Conservation (phyloP, 1,140 invertebrate genomes). For the Danaus plexippus region DNA sequence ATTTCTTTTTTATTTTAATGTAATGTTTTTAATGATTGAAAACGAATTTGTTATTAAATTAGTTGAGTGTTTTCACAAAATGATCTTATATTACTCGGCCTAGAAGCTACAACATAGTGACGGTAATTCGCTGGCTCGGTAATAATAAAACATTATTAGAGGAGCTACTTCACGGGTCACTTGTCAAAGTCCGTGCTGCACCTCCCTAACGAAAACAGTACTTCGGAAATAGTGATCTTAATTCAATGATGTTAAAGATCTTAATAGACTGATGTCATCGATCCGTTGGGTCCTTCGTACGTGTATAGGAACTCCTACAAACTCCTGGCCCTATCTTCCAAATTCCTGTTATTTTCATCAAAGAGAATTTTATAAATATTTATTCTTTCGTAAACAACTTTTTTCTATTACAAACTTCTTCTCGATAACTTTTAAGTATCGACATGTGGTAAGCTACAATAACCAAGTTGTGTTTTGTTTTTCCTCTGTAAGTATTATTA, state of each 20-base stretch:
- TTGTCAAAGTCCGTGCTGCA: conserved; percentile 16
- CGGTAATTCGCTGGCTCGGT: background rate
- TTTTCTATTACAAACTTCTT: conserved; percentile 12
- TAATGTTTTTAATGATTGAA: too few relatives aligned
- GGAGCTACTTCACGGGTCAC: conserved; percentile 19
- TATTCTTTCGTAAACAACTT: conserved; percentile 11
- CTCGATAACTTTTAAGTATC: background rate
- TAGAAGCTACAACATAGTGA: too few relatives aligned
- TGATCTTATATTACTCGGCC: too few relatives aligned
- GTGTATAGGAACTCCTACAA: conserved; percentile 11
- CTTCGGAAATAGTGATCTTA: conserved; percentile 1
- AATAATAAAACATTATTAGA: conserved; percentile 25
- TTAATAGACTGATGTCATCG: conserved; percentile 5
- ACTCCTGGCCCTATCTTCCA: background rate
- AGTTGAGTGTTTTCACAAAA: too few relatives aligned
- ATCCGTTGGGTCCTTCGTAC: conserved; percentile 1
- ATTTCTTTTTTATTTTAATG: too few relatives aligned
- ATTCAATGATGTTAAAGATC: conserved; percentile 5
- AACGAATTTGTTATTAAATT: too few relatives aligned
- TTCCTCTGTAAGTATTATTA: too few relatives aligned
- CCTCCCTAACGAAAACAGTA: conserved; percentile 5
- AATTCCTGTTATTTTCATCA: conserved; percentile 8
- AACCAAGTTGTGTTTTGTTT: too few relatives aligned
- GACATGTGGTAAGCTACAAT: too few relatives aligned
- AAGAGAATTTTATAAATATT: conserved; percentile 14